These are phyloP conservation scores for Antennarius maculatus DNA, from an alignment of 2,797 vertebrate genomes.

Conservation along the genomic window DNA sequence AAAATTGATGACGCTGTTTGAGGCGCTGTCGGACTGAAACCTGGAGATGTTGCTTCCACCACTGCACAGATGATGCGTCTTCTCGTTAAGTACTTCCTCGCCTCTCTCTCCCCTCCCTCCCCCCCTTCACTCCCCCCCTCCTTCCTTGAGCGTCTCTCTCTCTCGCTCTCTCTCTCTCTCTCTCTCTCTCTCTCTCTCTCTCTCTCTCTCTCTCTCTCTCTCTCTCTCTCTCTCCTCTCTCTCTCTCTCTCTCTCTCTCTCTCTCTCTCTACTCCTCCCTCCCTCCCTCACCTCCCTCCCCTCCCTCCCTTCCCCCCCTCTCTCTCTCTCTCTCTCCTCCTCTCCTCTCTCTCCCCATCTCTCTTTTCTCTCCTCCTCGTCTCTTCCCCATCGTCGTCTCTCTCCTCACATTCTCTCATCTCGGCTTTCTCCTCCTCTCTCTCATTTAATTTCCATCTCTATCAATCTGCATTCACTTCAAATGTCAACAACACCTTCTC, in stretches of 20 bases:
- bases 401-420: background rate
- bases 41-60: constrained; percentile 67
- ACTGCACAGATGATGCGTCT: constrained; percentile 76
- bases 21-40: constrained; percentile 41
- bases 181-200: background rate
- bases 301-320: constrained; percentile 26
- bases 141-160: constrained; percentile 23
- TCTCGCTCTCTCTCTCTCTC: constrained; percentile 14
- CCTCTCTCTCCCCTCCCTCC: background rate
- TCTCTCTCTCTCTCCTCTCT: background rate
- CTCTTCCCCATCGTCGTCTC: too few relatives aligned
- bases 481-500: background rate
- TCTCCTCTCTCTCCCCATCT: too few relatives aligned
- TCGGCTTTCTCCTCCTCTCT: too few relatives aligned
- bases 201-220: background rate
- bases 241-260: background rate
- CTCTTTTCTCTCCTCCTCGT: background rate
- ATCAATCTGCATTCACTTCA: background rate
- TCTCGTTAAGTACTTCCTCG: constrained; percentile 67
- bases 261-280: background rate
- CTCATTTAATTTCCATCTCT: background rate
- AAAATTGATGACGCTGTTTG: background rate
- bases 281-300: too few relatives aligned
- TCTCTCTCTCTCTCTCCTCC: constrained; percentile 10
- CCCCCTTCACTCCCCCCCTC: background rate